phyloP scores from a whole-genome alignment of 2,888 invertebrate species.

The Hypolimnas misippus region DNA sequence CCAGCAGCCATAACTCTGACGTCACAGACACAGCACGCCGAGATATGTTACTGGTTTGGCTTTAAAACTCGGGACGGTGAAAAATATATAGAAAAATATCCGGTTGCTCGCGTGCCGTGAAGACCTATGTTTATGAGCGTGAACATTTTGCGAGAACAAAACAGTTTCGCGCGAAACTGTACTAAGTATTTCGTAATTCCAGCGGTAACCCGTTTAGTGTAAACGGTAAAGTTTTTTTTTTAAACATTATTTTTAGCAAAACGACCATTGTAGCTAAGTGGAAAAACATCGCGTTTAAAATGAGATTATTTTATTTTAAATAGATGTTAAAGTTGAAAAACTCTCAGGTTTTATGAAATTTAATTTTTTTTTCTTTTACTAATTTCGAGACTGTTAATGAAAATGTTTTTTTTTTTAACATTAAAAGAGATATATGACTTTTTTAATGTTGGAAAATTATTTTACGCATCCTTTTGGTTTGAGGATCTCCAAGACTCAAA shows the following conservation, averaged over 20 bases:
- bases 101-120: conserved; percentile 10
- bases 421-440: too few relatives aligned
- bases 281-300: conserved; percentile 26
- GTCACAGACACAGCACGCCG: conserved; percentile 58
- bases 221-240: conserved; percentile 24
- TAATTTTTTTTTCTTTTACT: background rate
- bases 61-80: conserved; percentile 59
- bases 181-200: conserved; percentile 38
- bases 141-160: conserved; percentile 48
- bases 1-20: conserved; percentile 9
- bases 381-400: background rate
- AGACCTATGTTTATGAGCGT: conserved; percentile 42
- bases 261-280: conserved; percentile 21
- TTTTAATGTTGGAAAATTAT: too few relatives aligned
- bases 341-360: background rate
- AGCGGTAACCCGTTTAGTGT: conserved; percentile 35
- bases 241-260: conserved; percentile 26
- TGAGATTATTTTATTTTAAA: conserved; percentile 1
- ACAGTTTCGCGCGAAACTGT: conserved; percentile 47
- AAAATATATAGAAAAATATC: conserved; percentile 14
- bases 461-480: too few relatives aligned
- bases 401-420: too few relatives aligned
- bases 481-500: too few relatives aligned
- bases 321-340: background rate
- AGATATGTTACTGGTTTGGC: conserved; percentile 52